These are phyloP conservation scores for Pungitius pungitius DNA, from an alignment of 2,113 vertebrate genomes.

Conservation along the genomic window DNA sequence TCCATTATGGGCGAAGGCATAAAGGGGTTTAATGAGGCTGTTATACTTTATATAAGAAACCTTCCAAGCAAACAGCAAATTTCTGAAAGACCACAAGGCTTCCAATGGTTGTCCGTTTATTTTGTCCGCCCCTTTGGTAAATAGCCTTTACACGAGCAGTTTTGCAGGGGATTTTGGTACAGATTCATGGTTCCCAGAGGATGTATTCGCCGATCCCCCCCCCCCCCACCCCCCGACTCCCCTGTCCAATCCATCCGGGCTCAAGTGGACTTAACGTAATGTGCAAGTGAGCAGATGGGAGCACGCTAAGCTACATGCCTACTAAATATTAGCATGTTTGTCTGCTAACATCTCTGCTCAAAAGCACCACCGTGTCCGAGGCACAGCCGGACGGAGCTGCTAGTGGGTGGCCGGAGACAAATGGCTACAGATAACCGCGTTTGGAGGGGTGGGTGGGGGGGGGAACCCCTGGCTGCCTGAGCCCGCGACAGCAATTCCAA, in stretches of 20 bases:
- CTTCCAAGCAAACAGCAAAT: background rate
- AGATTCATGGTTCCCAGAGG: background rate
- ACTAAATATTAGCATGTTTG: background rate
- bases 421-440: background rate
- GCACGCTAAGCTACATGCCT: background rate
- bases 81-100: background rate
- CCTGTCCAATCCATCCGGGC: background rate
- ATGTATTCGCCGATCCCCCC: background rate
- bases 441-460: too few species aligned
- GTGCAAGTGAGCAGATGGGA: background rate
- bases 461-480: constrained; percentile 48
- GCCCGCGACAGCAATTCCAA: constrained; percentile 15
- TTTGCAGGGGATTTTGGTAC: background rate
- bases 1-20: constrained; percentile 27
- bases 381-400: background rate
- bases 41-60: constrained; percentile 27
- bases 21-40: constrained; percentile 28
- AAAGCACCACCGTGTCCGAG: background rate
- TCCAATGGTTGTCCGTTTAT: background rate
- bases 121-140: background rate
- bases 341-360: background rate
- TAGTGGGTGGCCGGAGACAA: background rate
- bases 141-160: background rate
- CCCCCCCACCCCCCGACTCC: too few species aligned
- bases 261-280: too few species aligned